Conservation (phyloP, 2,797 vertebrate species). For the Pseudochirops cupreus region DNA sequence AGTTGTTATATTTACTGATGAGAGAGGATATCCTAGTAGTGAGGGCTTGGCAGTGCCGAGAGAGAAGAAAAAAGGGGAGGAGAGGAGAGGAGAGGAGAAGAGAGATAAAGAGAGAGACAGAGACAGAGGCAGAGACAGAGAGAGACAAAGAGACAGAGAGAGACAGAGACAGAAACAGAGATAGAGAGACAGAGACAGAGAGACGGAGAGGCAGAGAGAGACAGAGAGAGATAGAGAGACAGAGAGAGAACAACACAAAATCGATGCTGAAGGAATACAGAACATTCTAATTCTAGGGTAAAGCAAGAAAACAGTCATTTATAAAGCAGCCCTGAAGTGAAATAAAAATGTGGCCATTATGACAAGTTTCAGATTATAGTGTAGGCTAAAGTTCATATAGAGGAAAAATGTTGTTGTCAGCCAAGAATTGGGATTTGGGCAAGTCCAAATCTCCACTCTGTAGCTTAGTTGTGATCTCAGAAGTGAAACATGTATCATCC, state of each 20-base stretch:
- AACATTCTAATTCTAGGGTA: slow-evolving; percentile 44
- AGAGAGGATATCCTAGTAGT: background rate
- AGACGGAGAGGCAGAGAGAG: background rate
- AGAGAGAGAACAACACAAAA: background rate
- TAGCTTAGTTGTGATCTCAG: slow-evolving; percentile 39
- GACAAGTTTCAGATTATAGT: slow-evolving; percentile 74
- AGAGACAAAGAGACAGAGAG: background rate
- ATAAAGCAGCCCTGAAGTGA: slow-evolving; percentile 73
- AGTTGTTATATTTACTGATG: background rate
- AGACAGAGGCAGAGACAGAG: too few species aligned
- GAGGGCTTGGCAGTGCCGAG: background rate
- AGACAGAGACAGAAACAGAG: background rate
- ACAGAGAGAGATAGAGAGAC: background rate
- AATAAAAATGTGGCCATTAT: slow-evolving; percentile 73
- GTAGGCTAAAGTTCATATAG: slow-evolving; percentile 67
- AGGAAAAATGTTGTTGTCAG: slow-evolving; percentile 49
- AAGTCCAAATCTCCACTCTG: slow-evolving; percentile 47
- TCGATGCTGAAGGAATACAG: background rate
- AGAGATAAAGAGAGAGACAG: too few species aligned
- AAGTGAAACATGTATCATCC: slow-evolving; percentile 25
- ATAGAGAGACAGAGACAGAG: background rate
- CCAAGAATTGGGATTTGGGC: slow-evolving; percentile 36
- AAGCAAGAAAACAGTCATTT: slow-evolving; percentile 60
- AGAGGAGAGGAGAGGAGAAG: background rate
- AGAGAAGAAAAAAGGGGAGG: too few species aligned